Percentiles rank a stretch among this genome's conserved stretches.
phyloP scores from a whole-genome alignment of 2,797 vertebrate genomes.

The Neosilurus mollespiculum region DNA sequence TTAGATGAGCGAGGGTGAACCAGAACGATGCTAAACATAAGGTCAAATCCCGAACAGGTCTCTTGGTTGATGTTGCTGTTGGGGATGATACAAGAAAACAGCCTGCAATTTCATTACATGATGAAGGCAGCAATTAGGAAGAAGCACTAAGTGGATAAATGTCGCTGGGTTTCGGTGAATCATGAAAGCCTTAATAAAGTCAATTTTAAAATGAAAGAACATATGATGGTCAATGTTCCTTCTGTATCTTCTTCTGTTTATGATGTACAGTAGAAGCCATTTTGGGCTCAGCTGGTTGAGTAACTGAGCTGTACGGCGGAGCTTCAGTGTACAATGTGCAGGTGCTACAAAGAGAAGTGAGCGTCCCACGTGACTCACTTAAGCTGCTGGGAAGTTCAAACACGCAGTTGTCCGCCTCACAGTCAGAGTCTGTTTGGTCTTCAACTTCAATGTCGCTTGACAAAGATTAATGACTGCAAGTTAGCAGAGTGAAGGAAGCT shows the following conservation, averaged over 20 bases:
- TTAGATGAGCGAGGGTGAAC: not conserved
- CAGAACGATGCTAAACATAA: not conserved
- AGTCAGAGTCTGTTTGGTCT: constrained; percentile 17
- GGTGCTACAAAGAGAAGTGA: constrained; percentile 4
- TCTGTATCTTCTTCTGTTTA: not conserved
- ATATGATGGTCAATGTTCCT: not conserved
- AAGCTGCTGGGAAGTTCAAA: constrained; percentile 25
- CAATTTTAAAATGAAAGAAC: not conserved
- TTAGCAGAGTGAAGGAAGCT: constrained; percentile 20
- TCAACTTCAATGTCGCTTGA: constrained; percentile 15
- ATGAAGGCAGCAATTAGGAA: constrained; percentile 14
- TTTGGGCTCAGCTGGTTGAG: constrained; percentile 7
- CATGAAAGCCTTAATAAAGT: not conserved
- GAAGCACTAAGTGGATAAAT: constrained; percentile 20
- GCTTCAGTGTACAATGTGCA: constrained; percentile 2
- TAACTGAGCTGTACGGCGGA: constrained; percentile 6
- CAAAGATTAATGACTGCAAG: constrained; percentile 38
- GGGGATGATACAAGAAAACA: constrained; percentile 7
- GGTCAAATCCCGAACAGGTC: not conserved
- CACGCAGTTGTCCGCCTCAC: not conserved
- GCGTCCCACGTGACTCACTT: constrained; percentile 16
- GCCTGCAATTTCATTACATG: constrained; percentile 4
- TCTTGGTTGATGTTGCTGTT: constrained; percentile 9
- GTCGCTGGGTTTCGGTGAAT: not conserved
- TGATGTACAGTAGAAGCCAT: not conserved